A percentile compares a stretch with the other conserved stretches of the same genome.
Conservation (phyloP, 2,113 vertebrate species). For the Manacus vitellinus region DNA sequence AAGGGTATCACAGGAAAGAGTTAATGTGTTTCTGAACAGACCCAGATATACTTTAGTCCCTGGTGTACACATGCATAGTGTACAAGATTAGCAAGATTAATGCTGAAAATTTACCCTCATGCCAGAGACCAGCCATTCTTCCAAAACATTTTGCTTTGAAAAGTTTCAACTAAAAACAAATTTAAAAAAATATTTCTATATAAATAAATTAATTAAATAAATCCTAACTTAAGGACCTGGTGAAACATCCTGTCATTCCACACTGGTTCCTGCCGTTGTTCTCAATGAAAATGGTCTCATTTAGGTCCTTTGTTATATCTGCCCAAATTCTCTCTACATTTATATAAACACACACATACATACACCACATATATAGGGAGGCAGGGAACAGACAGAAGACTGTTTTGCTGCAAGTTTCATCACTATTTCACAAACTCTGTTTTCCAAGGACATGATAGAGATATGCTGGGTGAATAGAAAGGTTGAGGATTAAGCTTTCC, state of each 20-base stretch:
- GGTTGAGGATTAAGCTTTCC: not conserved
- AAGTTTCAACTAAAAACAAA: not conserved
- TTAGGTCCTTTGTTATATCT: not conserved
- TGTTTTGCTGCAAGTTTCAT: not conserved
- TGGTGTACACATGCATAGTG: accelerated
- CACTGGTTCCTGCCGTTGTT: not conserved
- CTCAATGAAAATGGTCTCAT: not conserved
- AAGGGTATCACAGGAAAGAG: not conserved
- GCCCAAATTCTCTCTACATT: not conserved
- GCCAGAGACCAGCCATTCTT: not conserved
- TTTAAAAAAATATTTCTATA: not conserved
- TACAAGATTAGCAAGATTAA: not conserved
- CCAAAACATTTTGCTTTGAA: not conserved
- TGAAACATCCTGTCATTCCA: not conserved
- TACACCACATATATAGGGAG: not conserved
- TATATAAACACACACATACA: too few species aligned
- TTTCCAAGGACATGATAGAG: not conserved
- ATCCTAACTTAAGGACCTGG: not conserved
- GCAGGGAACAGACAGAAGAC: not conserved
- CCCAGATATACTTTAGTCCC: not conserved
- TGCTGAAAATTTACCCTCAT: not conserved
- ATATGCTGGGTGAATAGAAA: not conserved
- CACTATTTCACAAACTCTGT: not conserved
- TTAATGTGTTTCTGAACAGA: not conserved
- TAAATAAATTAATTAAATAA: not conserved